phyloP scores from a whole-genome alignment of 1,140 invertebrate genomes.

The Hyles vespertilio region DNA sequence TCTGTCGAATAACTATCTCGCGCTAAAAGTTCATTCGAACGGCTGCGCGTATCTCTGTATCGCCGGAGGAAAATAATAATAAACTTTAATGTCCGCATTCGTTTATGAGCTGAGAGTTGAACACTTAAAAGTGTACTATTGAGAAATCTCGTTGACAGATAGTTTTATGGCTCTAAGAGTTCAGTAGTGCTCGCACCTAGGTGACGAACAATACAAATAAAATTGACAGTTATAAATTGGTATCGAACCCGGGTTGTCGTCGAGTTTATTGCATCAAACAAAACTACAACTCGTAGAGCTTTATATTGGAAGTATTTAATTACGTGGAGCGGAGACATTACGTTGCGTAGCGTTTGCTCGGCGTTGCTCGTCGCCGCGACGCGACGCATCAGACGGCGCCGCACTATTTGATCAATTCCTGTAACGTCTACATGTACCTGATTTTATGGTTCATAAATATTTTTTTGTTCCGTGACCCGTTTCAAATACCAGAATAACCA shows the following conservation, averaged over 20 bases:
- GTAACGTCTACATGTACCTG: slow-evolving; percentile 24
- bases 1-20: neutral
- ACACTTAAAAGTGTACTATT: slow-evolving; percentile 22
- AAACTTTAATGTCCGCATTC: too few species aligned
- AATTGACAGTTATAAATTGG: slow-evolving; percentile 29
- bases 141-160: slow-evolving; percentile 30
- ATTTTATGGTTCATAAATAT: slow-evolving; percentile 50
- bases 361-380: too few species aligned
- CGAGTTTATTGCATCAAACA: too few species aligned
- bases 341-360: too few species aligned
- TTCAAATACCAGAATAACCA: slow-evolving; percentile 50
- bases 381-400: slow-evolving; percentile 3
- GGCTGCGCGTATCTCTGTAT: neutral
- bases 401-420: slow-evolving; percentile 39
- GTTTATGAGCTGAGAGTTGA: slow-evolving; percentile 13
- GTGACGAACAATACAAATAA: slow-evolving; percentile 30
- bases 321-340: too few species aligned
- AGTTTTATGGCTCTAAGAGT: slow-evolving; percentile 22
- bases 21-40: slow-evolving; percentile 1
- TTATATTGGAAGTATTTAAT: too few species aligned
- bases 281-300: too few species aligned
- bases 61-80: neutral
- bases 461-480: slow-evolving; percentile 51
- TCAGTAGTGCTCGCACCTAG: slow-evolving; percentile 18
- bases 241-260: slow-evolving; percentile 7